phyloP scores from a whole-genome alignment of 2,113 vertebrate genomes.

The Pseudopipra pipra region DNA sequence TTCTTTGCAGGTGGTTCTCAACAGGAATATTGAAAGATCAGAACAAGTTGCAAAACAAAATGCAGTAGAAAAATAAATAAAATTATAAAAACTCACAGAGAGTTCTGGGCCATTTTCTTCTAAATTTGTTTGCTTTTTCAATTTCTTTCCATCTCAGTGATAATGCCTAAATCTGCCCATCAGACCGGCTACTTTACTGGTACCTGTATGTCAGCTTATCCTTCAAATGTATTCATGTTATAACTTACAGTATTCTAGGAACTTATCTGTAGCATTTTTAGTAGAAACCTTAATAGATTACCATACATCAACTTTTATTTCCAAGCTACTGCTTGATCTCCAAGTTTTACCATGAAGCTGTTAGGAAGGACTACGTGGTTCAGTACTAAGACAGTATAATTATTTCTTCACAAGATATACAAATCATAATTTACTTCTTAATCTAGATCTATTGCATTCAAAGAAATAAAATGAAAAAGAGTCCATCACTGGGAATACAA shows the following conservation, averaged over 20 bases:
- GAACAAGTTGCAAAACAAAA: not conserved
- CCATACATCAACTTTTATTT: not conserved
- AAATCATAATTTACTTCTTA: not conserved
- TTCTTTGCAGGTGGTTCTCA: not conserved
- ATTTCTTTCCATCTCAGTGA: not conserved
- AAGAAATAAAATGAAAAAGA: not conserved
- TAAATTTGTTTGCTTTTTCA: not conserved
- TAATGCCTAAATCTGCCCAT: not conserved
- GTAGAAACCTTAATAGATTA: not conserved
- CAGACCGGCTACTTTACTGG: not conserved
- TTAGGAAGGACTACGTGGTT: not conserved
- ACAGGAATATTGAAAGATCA: not conserved
- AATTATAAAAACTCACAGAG: not conserved
- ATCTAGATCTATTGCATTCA: not conserved
- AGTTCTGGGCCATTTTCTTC: not conserved
- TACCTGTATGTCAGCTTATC: not conserved
- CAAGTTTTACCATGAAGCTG: not conserved
- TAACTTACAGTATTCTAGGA: not conserved
- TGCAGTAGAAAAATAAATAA: not conserved
- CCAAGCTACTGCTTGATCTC: not conserved
- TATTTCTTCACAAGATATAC: not conserved
- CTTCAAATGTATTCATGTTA: not conserved
- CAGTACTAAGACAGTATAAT: not conserved
- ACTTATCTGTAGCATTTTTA: not conserved
- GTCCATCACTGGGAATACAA: not conserved